Evolutionary conservation across 2,797 vertebrate genomes (phyloP).

Genomic region (Botia almorhae): DNA sequence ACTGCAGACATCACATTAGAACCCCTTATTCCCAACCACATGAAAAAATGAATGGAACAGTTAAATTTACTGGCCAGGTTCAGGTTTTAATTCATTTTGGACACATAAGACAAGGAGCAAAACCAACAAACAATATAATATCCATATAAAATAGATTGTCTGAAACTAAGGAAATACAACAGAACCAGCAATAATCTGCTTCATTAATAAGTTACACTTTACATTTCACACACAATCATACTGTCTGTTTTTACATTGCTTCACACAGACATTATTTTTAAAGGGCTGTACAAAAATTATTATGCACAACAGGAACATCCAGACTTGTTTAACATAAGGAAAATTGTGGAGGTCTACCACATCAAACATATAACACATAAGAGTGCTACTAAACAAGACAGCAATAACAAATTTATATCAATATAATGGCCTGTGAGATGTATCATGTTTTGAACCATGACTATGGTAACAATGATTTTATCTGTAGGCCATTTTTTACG

Average conservation of each 20-base stretch:
- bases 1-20: neutral
- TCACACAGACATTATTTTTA: constrained; percentile 63
- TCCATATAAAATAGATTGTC: constrained; percentile 64
- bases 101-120: constrained; percentile 27
- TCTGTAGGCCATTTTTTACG: constrained; percentile 32
- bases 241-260: constrained; percentile 54
- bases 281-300: constrained; percentile 62
- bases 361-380: constrained; percentile 26
- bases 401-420: constrained; percentile 36
- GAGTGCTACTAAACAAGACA: constrained; percentile 36
- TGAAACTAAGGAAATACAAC: constrained; percentile 72
- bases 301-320: constrained; percentile 67
- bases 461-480: constrained; percentile 5
- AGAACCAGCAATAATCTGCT: constrained; percentile 68
- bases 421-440: neutral
- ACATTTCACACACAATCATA: constrained; percentile 63
- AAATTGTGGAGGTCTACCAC: constrained; percentile 30
- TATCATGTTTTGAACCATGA: neutral
- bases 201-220: constrained; percentile 49
- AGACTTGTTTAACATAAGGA: constrained; percentile 29
- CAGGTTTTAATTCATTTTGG: constrained; percentile 53
- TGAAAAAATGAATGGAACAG: neutral
- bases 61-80: constrained; percentile 22
- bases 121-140: constrained; percentile 35
- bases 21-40: neutral